These are phyloP conservation scores for Perizoma flavofasciatum DNA, from an alignment of 2,888 invertebrate species.

Conservation along the genomic window DNA sequence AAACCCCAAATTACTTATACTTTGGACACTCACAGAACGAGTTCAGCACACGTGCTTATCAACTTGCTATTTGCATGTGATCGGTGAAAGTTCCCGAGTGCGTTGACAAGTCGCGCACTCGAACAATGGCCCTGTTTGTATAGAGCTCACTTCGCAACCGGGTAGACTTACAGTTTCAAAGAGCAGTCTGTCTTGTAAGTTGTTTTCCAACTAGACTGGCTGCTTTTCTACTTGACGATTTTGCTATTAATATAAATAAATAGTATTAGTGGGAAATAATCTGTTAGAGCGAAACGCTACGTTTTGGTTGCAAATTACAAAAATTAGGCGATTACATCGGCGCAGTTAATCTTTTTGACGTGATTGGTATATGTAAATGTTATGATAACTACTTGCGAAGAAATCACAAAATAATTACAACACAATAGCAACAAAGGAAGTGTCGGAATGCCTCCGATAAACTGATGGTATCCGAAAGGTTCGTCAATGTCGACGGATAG, in stretches of 20 bases:
- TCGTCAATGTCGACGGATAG: no score
- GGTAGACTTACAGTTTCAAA: constrained; percentile 3
- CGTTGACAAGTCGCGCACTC: constrained; percentile 45
- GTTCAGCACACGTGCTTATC: background rate
- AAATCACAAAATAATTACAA: no score
- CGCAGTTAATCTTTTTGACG: no score
- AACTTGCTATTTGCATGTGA: constrained; percentile 49
- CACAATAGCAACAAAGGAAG: no score
- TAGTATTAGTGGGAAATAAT: no score
- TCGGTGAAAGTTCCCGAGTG: constrained; percentile 61
- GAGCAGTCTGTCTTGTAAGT: constrained; percentile 1
- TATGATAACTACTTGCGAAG: no score
- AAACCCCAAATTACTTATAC: background rate
- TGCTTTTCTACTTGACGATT: background rate
- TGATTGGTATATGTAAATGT: no score
- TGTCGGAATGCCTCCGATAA: no score
- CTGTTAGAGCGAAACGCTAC: no score
- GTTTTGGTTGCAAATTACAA: no score
- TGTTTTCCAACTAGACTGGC: background rate
- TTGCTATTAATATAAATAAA: background rate
- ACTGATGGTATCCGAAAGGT: no score
- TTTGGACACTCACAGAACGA: background rate
- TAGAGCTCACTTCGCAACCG: background rate
- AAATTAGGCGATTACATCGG: no score
- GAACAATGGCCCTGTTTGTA: constrained; percentile 48